These are phyloP conservation scores for Silvanus unidentatus DNA, from an alignment of 2,888 invertebrate genomes.

Conservation along the genomic window DNA sequence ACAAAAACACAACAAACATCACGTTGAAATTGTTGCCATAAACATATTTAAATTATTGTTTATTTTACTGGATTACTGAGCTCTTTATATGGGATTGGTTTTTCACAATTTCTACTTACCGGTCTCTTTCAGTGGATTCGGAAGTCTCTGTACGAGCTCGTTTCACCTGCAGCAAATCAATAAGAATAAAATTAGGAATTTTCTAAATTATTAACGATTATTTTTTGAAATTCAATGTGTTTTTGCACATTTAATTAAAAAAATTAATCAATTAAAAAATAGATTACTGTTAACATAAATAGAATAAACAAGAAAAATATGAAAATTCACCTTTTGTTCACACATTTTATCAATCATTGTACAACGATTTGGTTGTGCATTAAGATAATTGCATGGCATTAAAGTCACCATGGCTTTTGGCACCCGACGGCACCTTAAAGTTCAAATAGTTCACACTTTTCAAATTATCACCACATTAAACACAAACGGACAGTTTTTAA, in stretches of 20 bases:
- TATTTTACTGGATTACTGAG: too few relatives aligned
- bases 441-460: too few relatives aligned
- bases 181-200: constrained; percentile 8
- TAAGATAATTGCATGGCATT: constrained; percentile 62
- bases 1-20: not conserved
- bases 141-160: constrained; percentile 59
- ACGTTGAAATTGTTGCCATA: too few relatives aligned
- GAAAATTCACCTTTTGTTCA: constrained; percentile 41
- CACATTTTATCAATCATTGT: constrained; percentile 47
- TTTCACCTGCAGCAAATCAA: constrained; percentile 62
- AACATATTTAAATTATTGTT: too few relatives aligned
- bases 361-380: constrained; percentile 51
- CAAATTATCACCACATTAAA: too few relatives aligned
- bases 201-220: too few relatives aligned
- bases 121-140: constrained; percentile 57
- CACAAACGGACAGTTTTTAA: too few relatives aligned
- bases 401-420: constrained; percentile 55
- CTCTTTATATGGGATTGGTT: not conserved
- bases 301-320: too few relatives aligned
- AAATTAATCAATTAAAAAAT: too few relatives aligned
- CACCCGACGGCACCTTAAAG: constrained; percentile 25
- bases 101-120: constrained; percentile 48
- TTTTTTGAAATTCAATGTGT: too few relatives aligned
- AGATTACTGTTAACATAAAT: too few relatives aligned
- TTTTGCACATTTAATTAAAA: too few relatives aligned